These are phyloP conservation scores for Hestina assimilis DNA, from an alignment of 1,140 invertebrate genomes.

Conservation along the genomic window DNA sequence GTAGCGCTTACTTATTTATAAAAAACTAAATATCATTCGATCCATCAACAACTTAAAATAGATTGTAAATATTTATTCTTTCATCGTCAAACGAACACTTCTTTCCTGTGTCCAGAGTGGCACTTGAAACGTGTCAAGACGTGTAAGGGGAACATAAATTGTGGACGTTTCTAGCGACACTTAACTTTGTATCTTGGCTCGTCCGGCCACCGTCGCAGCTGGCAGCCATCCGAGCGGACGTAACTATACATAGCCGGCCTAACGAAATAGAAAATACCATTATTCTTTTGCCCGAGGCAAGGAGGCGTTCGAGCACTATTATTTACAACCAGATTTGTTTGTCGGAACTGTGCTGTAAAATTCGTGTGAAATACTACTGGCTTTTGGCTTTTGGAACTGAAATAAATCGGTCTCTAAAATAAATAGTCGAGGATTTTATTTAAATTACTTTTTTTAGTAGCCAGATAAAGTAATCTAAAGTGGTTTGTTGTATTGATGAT, in stretches of 20 bases:
- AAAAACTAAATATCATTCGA: slow-evolving; percentile 3
- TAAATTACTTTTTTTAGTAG: background rate
- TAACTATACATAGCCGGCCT: slow-evolving; percentile 59
- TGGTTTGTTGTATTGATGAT: no score
- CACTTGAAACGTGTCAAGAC: slow-evolving; percentile 26
- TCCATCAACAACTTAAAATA: slow-evolving; percentile 11
- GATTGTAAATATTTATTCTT: slow-evolving; percentile 26
- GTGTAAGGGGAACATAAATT: slow-evolving; percentile 35
- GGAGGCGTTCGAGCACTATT: slow-evolving; percentile 65
- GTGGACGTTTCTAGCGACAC: slow-evolving; percentile 38
- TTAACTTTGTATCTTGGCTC: slow-evolving; percentile 41
- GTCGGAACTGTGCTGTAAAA: slow-evolving; percentile 27
- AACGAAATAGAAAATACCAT: slow-evolving; percentile 74
- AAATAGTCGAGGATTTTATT: background rate
- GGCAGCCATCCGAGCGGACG: slow-evolving; percentile 64
- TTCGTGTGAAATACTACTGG: slow-evolving; percentile 7
- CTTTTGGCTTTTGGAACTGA: background rate
- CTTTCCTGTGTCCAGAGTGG: slow-evolving; percentile 26
- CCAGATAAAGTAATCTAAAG: background rate
- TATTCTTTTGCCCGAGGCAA: slow-evolving; percentile 69
- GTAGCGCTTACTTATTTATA: no score
- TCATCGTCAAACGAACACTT: slow-evolving; percentile 19
- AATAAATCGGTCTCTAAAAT: background rate
- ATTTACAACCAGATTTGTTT: slow-evolving; percentile 68
- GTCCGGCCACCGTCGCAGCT: slow-evolving; percentile 48